Evolutionary conservation across 2,888 invertebrate genomes (phyloP).

Genomic region (Drosophila pseudotakahashii): DNA sequence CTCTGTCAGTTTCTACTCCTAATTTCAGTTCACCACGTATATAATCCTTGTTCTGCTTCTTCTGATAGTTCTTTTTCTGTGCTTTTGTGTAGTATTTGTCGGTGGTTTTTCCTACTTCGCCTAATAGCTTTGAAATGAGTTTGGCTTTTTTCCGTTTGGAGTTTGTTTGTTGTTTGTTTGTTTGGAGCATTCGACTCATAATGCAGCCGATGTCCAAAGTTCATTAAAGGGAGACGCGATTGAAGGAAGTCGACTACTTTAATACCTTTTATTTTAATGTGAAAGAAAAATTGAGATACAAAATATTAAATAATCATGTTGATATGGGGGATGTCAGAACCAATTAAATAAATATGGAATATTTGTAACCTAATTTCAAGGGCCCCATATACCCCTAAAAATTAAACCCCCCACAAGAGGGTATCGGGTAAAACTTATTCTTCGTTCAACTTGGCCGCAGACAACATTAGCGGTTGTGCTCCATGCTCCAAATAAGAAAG

Average conservation of each 20-base stretch:
- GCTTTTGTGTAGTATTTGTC: conserved; percentile 1
- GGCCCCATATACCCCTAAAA: background rate
- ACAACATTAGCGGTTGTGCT: conserved; percentile 50
- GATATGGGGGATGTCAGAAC: too few relatives aligned
- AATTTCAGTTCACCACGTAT: conserved; percentile 8
- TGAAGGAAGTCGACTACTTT: background rate
- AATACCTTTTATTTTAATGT: background rate
- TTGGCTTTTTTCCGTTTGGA: conserved; percentile 57
- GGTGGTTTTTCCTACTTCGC: conserved; percentile 39
- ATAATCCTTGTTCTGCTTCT: conserved; percentile 2
- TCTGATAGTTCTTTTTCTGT: background rate
- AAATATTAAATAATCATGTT: too few relatives aligned
- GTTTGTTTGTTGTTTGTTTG: conserved; percentile 32
- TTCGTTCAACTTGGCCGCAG: conserved; percentile 29
- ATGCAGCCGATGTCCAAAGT: conserved; percentile 38
- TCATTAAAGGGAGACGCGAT: conserved; percentile 34
- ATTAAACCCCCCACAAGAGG: background rate
- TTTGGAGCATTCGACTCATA: conserved; percentile 23
- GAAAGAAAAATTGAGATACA: background rate
- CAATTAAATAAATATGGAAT: too few relatives aligned
- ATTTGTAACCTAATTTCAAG: too few relatives aligned
- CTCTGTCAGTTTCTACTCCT: background rate
- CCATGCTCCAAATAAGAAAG: conserved; percentile 22
- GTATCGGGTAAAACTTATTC: conserved; percentile 18
- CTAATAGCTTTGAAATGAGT: conserved; percentile 78